phyloP scores from a whole-genome alignment of 2,888 invertebrate genomes.

The Eristalinus aeneus region DNA sequence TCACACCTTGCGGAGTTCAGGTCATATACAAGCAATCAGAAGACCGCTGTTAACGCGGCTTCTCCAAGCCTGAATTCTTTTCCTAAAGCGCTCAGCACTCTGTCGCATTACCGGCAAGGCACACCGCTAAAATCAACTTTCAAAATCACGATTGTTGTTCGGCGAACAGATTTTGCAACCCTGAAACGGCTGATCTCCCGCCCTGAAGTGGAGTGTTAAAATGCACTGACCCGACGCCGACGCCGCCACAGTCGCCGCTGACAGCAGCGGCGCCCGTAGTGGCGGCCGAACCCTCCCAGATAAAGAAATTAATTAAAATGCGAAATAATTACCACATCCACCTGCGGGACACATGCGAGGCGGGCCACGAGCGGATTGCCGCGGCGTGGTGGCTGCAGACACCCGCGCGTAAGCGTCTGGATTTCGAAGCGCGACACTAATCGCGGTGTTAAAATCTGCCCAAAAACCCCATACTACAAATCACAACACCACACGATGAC shows the following conservation, averaged over 20 bases:
- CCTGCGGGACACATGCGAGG: conserved; percentile 31
- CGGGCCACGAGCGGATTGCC: no score
- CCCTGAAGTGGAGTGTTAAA: conserved; percentile 56
- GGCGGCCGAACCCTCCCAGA: conserved; percentile 31
- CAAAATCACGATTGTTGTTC: conserved; percentile 55
- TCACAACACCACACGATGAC: conserved; percentile 41
- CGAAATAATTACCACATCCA: conserved; percentile 70
- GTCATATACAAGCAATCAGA: conserved; percentile 32
- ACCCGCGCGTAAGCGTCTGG: neutral
- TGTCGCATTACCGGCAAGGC: neutral
- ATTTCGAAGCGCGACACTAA: conserved; percentile 40
- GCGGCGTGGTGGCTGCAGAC: neutral
- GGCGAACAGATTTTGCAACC: conserved; percentile 60
- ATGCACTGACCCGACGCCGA: conserved; percentile 41
- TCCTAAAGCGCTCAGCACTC: neutral
- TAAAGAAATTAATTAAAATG: conserved; percentile 69
- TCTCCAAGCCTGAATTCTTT: conserved; percentile 3
- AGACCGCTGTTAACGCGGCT: conserved; percentile 39
- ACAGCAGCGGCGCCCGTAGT: neutral
- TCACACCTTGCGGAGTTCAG: conserved; percentile 30
- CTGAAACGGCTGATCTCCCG: conserved; percentile 61
- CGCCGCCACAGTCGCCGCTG: neutral
- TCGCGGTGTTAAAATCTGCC: conserved; percentile 54
- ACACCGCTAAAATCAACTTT: conserved; percentile 58
- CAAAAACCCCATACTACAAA: conserved; percentile 56